Evolutionary conservation across 2,888 invertebrate genomes (phyloP), one percentile per base, ranked within the genome.

Genomic region (Piscicola geometra): DNA sequence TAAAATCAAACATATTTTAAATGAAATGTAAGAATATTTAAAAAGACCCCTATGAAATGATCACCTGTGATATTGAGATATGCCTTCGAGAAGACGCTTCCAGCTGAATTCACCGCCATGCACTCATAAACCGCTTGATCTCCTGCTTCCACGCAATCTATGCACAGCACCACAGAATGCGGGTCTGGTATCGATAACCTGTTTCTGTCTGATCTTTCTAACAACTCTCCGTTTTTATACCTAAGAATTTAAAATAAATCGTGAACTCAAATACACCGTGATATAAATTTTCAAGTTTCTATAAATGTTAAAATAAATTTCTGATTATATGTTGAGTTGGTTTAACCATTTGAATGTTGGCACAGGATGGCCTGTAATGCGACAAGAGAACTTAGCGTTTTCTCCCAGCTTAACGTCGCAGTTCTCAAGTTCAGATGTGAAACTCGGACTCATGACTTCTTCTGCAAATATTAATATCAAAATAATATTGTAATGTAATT

Each of bases 131-230:
- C 80, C 9, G 83, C 82, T 36, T 79, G 77, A 75, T 83, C 82
- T 12, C 77, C 71, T 60, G 66, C 75, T 33, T 71, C 67, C 25
- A 92, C 87, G 84, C 96, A 96, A 0, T 91, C 91, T n/a, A 96
- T 95, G 78, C 93, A 89, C 83, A 94, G 93, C 5, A 94, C 94
- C 84, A 96, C 96, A 69, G 87, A 87, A 0, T 91, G 92, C 0
- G 91, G 90, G 84, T 93, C 93, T 81, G 92, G 92, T 36, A 73
- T 76, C 70, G 76, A 68, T 67, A 79, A 75, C 75, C 79, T 76
- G 64, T 73, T 81, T 52, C 82, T 80, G 50, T 82, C 81, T 28
- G 80, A 81, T 21, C 82, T 78, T 21, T 79, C 80, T 3, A 84
- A 79, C 67, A 82, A 81, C 75, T 82, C 80, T 9, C 83, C 84